These are phyloP conservation scores for Xenentodon cancila DNA, from an alignment of 2,797 vertebrate genomes.

Conservation along the genomic window DNA sequence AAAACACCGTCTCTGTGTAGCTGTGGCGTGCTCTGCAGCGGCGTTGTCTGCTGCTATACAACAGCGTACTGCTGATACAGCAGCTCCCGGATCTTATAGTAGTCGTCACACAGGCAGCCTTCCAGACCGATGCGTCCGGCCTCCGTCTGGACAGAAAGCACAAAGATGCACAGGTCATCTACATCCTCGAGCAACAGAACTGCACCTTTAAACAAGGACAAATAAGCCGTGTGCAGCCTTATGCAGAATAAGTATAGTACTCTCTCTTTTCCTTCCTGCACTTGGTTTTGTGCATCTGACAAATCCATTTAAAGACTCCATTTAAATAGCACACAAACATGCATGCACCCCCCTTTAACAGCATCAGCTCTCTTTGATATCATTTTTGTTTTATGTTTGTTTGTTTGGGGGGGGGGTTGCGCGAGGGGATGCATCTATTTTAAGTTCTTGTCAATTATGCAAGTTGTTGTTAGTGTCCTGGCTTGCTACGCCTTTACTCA, in stretches of 20 bases:
- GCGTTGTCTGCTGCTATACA: slow-evolving; percentile 81
- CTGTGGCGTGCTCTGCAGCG: slow-evolving; percentile 35
- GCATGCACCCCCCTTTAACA: slow-evolving; percentile 6
- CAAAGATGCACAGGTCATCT: slow-evolving; percentile 41
- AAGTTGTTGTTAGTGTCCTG: slow-evolving; percentile 62
- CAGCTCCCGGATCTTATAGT: slow-evolving; percentile 98
- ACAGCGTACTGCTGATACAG: slow-evolving; percentile 98
- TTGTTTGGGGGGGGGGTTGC: too few species aligned
- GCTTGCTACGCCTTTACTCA: slow-evolving; percentile 27
- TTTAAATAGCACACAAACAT: slow-evolving; percentile 17
- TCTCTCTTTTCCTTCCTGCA: slow-evolving; percentile 2
- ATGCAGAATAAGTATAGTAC: neutral
- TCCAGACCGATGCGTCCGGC: slow-evolving; percentile 97
- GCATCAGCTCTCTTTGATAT: slow-evolving; percentile 57
- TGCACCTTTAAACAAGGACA: slow-evolving; percentile 11
- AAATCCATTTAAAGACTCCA: slow-evolving; percentile 29
- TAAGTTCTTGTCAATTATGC: slow-evolving; percentile 69
- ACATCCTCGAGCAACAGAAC: slow-evolving; percentile 8
- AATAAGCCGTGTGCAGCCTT: neutral
- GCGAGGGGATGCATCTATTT: slow-evolving; percentile 71
- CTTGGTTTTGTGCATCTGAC: slow-evolving; percentile 32
- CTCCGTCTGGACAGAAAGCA: slow-evolving; percentile 88
- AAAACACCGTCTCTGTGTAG: slow-evolving; percentile 60
- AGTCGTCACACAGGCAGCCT: slow-evolving; percentile 98
- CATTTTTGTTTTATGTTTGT: slow-evolving; percentile 23